Evolutionary conservation across 1,140 invertebrate genomes (phyloP), one percentile per base, ranked within the genome.

Genomic region (Spodoptera litura): DNA sequence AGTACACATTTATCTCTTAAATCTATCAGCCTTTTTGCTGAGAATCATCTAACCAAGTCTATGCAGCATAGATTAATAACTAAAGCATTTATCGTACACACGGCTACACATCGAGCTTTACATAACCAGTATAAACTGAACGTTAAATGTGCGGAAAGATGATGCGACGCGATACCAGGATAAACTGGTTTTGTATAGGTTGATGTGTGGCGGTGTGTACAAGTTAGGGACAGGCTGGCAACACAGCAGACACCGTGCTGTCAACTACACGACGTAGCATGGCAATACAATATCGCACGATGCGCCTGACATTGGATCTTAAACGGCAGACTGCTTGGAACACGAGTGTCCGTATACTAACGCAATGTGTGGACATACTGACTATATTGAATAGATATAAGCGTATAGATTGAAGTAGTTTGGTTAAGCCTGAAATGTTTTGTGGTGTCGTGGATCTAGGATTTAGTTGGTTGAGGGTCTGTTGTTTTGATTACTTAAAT

Each of bases 251-350:
- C 38, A 70, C 66, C 25, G 25, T 52, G 49, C 66, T 70, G 66
- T 70, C 66, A 70, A n/a, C 44, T 53, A 25, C 66, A 70, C 66
- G 66, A 52, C 44, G 66, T 49, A 52, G 49, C 12, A 53, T 70
- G 44, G 66, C 66, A 53, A 70, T 31, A 70, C 66, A 70, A 70
- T 70, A 70, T 70, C 49, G 66, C 27, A 3, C 49, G 10, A 8
- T 68, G 64, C 49, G 49, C 12, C 49, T 53, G 66, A 70, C 66
- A 70, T 31, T 31, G 66, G 49, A 70, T 70, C 66, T 70, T 53
- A 52, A 70, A 70, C 66, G 49, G 38, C 20, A 66, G 11, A 66
- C 62, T 53, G 49, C 66, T 70, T 27, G 49, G 66, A 51, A 53
- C 27, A 70, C 52, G 44, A 66, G 51, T 64, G n/a, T 44, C 5